Evolutionary conservation across 2,797 vertebrate genomes (phyloP).

Genomic region (Prunella strophiata): DNA sequence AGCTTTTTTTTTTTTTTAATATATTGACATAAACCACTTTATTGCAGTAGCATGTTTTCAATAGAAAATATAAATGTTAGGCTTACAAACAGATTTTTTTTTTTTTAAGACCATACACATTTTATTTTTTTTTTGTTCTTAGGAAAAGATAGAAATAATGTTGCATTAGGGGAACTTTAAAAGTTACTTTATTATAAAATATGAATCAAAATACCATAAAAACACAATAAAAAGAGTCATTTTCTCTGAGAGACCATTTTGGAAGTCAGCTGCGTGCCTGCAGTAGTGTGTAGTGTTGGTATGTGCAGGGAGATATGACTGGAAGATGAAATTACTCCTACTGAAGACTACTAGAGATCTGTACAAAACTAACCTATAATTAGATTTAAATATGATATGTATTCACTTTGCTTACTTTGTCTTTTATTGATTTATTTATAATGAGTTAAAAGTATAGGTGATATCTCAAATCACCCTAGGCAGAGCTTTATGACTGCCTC

Average conservation of each 20-base stretch:
- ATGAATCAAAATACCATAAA: slow-evolving; percentile 48
- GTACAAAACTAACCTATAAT: slow-evolving; percentile 50
- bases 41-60: slow-evolving; percentile 30
- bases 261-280: background rate
- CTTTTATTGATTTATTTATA: slow-evolving; percentile 61
- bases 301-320: background rate
- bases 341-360: background rate
- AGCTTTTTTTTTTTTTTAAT: slow-evolving; percentile 35
- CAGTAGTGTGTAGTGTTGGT: background rate
- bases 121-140: background rate
- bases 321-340: slow-evolving; percentile 27
- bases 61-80: slow-evolving; percentile 29
- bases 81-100: background rate
- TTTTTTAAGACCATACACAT: background rate
- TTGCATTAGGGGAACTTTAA: background rate
- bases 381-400: slow-evolving; percentile 52
- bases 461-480: slow-evolving; percentile 7
- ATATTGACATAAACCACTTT: slow-evolving; percentile 64
- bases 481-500: background rate
- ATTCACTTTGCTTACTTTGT: slow-evolving; percentile 29
- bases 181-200: slow-evolving; percentile 48
- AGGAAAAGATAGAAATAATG: background rate
- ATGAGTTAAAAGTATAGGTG: slow-evolving; percentile 46
- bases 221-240: background rate
- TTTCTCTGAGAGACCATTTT: slow-evolving; percentile 24